phyloP scores from a whole-genome alignment of 2,888 invertebrate genomes.

The Phortica okadai region DNA sequence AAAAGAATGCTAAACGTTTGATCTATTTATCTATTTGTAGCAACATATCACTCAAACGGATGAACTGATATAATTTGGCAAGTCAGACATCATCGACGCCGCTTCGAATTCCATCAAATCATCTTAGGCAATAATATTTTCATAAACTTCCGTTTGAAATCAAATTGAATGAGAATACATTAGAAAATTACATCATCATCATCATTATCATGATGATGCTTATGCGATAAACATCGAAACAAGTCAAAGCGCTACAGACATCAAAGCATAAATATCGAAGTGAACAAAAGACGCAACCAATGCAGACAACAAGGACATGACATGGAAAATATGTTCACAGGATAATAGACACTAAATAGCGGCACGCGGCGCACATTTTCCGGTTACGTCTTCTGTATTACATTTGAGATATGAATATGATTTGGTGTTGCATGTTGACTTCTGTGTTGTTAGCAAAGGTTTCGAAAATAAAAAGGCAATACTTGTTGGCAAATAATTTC shows the following conservation, averaged over 20 bases:
- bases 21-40: no score
- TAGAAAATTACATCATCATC: not conserved
- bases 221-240: not conserved
- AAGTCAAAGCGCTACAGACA: not conserved
- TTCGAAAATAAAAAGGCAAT: not conserved
- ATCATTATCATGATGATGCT: not conserved
- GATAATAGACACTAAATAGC: slow-evolving; percentile 76
- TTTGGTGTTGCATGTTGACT: slow-evolving; percentile 45
- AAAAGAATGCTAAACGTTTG: no score
- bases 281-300: slow-evolving; percentile 36
- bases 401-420: slow-evolving; percentile 53
- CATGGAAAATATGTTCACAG: slow-evolving; percentile 67
- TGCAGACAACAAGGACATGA: slow-evolving; percentile 45
- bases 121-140: not conserved
- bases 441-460: slow-evolving; percentile 39
- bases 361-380: slow-evolving; percentile 73
- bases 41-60: no score
- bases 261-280: slow-evolving; percentile 39
- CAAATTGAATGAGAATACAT: not conserved
- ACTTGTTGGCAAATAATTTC: slow-evolving; percentile 76
- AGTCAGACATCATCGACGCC: no score
- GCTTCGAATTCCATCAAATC: not conserved
- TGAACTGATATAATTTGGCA: no score
- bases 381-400: slow-evolving; percentile 44
- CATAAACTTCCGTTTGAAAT: slow-evolving; percentile 13